phyloP scores from a whole-genome alignment of 2,888 invertebrate genomes.

The Poecilobothrus nobilitatus region DNA sequence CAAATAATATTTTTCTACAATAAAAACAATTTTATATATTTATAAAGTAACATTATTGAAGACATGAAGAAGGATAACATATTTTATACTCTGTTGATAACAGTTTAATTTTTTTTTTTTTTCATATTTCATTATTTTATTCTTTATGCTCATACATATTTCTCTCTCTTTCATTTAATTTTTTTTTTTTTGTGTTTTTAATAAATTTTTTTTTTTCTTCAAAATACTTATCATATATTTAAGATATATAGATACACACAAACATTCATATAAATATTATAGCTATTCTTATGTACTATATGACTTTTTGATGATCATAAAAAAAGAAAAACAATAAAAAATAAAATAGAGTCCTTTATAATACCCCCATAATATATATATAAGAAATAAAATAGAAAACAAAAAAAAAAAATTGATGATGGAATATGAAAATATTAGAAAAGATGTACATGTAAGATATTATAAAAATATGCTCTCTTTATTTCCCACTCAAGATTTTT shows the following conservation, averaged over 20 bases:
- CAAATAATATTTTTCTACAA: too few species aligned
- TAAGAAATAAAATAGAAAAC: neutral
- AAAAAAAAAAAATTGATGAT: neutral
- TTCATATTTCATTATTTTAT: neutral
- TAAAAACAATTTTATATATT: neutral
- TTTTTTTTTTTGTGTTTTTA: too few species aligned
- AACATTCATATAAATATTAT: too few species aligned
- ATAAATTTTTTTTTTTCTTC: too few species aligned
- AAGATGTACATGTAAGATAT: neutral
- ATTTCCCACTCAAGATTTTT: neutral
- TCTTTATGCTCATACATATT: too few species aligned
- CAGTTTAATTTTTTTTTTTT: neutral
- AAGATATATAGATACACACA: too few species aligned
- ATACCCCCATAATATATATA: neutral
- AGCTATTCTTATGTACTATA: neutral
- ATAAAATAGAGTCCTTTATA: conserved; percentile 2
- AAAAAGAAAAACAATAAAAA: neutral
- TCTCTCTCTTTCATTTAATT: too few species aligned
- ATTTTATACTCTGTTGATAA: conserved; percentile 6
- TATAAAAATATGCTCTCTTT: neutral
- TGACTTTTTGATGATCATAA: conserved; percentile 4
- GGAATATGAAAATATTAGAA: neutral
- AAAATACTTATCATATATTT: too few species aligned
- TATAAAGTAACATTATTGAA: neutral
- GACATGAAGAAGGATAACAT: conserved; percentile 4